Conservation (phyloP, 2,113 vertebrate genomes). For the Oncorhynchus clarkii region DNA sequence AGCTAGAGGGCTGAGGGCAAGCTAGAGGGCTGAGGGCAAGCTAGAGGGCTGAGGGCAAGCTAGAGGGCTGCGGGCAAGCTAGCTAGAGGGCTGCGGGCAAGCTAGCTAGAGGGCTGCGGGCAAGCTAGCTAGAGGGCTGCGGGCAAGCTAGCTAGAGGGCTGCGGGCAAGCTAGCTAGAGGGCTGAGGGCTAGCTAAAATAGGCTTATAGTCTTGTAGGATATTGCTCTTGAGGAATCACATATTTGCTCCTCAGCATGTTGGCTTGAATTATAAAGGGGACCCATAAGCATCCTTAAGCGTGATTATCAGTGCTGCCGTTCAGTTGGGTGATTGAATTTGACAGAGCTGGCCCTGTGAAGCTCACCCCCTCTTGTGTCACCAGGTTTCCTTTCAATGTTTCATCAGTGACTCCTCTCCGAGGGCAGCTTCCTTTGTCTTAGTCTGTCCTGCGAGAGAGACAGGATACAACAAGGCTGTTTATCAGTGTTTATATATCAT, state of each 20-base stretch:
- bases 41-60: too few species aligned
- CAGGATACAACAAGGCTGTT: conserved; percentile 28
- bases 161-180: background rate
- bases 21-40: too few species aligned
- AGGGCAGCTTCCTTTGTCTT: conserved; percentile 48
- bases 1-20: too few species aligned
- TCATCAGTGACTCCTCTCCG: background rate
- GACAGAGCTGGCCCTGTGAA: background rate
- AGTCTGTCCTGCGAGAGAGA: conserved; percentile 28
- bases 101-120: too few species aligned
- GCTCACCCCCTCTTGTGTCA: background rate
- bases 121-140: too few species aligned
- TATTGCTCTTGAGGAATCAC: conserved; percentile 11
- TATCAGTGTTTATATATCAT: conserved; percentile 24
- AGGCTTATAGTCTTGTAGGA: conserved; percentile 10
- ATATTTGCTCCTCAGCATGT: background rate
- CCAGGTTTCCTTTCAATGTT: conserved; percentile 14
- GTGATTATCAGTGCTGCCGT: conserved; percentile 13
- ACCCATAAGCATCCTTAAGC: conserved; percentile 32
- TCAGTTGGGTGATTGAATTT: conserved; percentile 29
- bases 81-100: too few species aligned
- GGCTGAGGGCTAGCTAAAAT: background rate
- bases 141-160: background rate
- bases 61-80: too few species aligned
- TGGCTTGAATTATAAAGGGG: conserved; percentile 13